Conservation (phyloP, 2,888 invertebrate species). For the Sinelater perroti region DNA sequence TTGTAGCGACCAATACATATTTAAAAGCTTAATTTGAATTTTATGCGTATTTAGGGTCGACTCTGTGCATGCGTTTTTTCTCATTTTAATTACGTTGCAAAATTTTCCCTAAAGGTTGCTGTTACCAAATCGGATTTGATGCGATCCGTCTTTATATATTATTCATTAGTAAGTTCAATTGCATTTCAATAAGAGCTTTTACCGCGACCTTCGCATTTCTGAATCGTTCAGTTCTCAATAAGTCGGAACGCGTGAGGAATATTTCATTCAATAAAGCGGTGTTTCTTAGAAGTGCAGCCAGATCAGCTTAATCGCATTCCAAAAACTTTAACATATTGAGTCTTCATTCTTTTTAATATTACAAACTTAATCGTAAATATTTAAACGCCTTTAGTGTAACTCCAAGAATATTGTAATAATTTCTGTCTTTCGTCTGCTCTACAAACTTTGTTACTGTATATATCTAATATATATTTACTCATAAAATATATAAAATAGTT, state of each 20-base stretch:
- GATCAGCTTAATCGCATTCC: no score
- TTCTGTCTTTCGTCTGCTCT: no score
- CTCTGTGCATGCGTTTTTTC: not conserved
- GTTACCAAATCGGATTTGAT: not conserved
- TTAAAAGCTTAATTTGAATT: slow-evolving; percentile 5
- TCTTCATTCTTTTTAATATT: no score
- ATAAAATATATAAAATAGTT: no score
- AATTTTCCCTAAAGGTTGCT: not conserved
- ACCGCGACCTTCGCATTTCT: slow-evolving; percentile 11
- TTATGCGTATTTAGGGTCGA: not conserved
- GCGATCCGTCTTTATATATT: slow-evolving; percentile 10
- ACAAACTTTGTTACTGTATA: no score
- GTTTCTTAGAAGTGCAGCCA: not conserved
- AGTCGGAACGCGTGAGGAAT: slow-evolving; percentile 15
- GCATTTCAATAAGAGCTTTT: slow-evolving; percentile 17
- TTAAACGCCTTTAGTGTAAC: no score
- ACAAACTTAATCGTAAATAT: no score
- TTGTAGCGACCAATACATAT: not conserved
- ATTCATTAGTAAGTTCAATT: slow-evolving; percentile 9
- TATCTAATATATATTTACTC: no score
- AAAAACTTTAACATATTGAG: no score
- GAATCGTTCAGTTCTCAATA: slow-evolving; percentile 17
- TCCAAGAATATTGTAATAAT: no score
- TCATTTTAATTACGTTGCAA: slow-evolving; percentile 1
- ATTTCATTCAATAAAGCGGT: slow-evolving; percentile 12